A percentile compares a stretch with the other conserved stretches of the same genome.
Evolutionary conservation across 2,113 vertebrate species (phyloP).

Genomic region (Physeter macrocephalus): DNA sequence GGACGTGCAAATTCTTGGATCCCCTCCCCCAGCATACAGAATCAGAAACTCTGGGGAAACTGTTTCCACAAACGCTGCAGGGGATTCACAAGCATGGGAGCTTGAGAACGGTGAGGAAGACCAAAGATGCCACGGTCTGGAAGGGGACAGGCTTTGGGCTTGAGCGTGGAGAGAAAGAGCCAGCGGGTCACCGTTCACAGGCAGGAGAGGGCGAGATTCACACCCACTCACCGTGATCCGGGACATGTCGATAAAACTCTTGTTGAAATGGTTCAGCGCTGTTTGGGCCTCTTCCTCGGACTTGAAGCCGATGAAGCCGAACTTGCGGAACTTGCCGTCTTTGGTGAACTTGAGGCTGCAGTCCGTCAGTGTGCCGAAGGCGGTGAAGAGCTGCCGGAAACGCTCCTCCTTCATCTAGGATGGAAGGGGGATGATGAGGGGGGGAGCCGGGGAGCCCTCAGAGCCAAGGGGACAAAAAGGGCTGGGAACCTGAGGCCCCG

Average conservation of each 20-base stretch:
- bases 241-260: constrained; percentile 92
- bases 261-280: constrained; percentile 90
- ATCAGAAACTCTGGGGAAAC: neutral
- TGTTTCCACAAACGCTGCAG: neutral
- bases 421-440: rapidly evolving
- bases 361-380: constrained; percentile 92
- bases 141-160: neutral
- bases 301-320: constrained; percentile 96
- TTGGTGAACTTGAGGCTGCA: constrained; percentile 95
- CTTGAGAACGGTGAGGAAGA: neutral
- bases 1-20: rapidly evolving
- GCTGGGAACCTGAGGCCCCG: neutral
- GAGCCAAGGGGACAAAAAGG: neutral
- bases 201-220: rapidly evolving
- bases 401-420: constrained; percentile 93
- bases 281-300: constrained; percentile 86
- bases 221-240: constrained; percentile 84
- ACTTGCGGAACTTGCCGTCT: constrained; percentile 94
- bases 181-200: rapidly evolving
- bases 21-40: neutral
- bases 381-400: constrained; percentile 88
- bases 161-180: rapidly evolving
- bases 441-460: neutral
- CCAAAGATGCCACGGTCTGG: neutral
- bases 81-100: too few relatives aligned